Evolutionary conservation across 2,113 vertebrate species (phyloP), one percentile per base, ranked within the genome.

Genomic region (Tiliqua scincoides): DNA sequence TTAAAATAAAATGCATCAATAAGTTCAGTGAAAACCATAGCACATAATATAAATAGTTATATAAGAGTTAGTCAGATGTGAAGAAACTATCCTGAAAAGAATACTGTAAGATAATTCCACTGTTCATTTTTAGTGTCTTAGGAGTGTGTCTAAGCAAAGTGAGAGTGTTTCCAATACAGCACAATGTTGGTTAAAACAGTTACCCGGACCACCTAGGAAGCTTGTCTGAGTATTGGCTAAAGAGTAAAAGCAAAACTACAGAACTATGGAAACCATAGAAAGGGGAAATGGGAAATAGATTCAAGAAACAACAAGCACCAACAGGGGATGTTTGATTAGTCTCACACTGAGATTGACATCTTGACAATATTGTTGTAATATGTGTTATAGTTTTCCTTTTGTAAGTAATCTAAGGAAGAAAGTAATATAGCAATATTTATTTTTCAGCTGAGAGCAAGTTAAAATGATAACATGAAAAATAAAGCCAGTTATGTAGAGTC

Each of bases 231-330:
- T 0, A 8, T 89, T 73, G 91, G 71, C 21, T 3, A 78, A 85
- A 90, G 81, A 87, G 87, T 84, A 90, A 93, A 88, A 54, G 67
- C 61, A 82, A 86, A 91, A 86, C 52, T 43, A 37, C 21, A 70
- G 62, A 12, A 11, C 32, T 35, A 3, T 73, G 43, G 8, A 77
- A 3, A 12, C 74, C 2, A 18, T 91, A 23, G 6, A 8, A 85
- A n/a, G 73, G 40, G 76, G 40, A 84, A 76, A 6, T 23, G 78
- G 70, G 4, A 65, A 83, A 14, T 1, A 1, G 59, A 73, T 48
- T 89, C 83, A 43, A 84, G 17, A 75, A 32, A 11, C 23, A 9
- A 7, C 32, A 80, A 37, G 3, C 3, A 1, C 3, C 0, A 79
- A 75, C 82, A 1, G 2, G 25, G 3, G 21, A 67, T 20, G 68